Percentiles rank a stretch among this genome's conserved stretches.
Conservation (phyloP, 2,797 vertebrate genomes). For the Pseudochromis fuscus region DNA sequence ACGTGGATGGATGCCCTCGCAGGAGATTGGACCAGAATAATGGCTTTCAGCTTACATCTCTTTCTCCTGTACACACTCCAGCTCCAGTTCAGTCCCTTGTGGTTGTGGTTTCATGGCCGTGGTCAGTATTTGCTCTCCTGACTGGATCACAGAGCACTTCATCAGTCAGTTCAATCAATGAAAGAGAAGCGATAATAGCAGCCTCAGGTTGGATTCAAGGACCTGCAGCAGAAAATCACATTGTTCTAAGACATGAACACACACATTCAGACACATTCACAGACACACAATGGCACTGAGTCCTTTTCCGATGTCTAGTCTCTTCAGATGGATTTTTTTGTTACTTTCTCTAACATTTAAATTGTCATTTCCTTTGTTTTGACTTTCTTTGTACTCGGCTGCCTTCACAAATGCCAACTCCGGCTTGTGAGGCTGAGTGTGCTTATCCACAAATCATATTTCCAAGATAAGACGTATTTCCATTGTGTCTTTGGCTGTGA, state of each 20-base stretch:
- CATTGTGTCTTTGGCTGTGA: conserved; percentile 20
- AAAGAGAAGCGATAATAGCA: conserved; percentile 31
- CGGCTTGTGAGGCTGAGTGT: not conserved
- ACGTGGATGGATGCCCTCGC: conserved; percentile 36
- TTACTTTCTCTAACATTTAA: conserved; percentile 18
- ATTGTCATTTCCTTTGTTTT: conserved; percentile 15
- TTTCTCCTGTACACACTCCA: conserved; percentile 16
- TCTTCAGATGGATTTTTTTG: conserved; percentile 17
- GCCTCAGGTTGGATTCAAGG: conserved; percentile 44
- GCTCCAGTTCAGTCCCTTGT: conserved; percentile 27
- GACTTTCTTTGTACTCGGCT: not conserved
- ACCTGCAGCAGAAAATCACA: conserved; percentile 26
- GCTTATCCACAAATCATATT: conserved; percentile 41
- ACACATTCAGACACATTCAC: not conserved
- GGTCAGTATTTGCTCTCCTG: conserved; percentile 62
- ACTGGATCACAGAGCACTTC: conserved; percentile 69
- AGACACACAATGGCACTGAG: not conserved
- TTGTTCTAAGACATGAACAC: conserved; percentile 18
- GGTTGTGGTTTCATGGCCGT: conserved; percentile 39
- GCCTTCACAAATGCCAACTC: conserved; percentile 29
- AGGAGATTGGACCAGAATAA: conserved; percentile 48
- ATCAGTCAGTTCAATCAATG: conserved; percentile 69
- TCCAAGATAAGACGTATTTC: conserved; percentile 42
- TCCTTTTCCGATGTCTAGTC: not conserved
- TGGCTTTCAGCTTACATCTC: conserved; percentile 33